Percentiles rank a stretch among this genome's conserved stretches.
Conservation (phyloP, 2,113 vertebrate genomes). For the Cyanoramphus novaezelandiae region DNA sequence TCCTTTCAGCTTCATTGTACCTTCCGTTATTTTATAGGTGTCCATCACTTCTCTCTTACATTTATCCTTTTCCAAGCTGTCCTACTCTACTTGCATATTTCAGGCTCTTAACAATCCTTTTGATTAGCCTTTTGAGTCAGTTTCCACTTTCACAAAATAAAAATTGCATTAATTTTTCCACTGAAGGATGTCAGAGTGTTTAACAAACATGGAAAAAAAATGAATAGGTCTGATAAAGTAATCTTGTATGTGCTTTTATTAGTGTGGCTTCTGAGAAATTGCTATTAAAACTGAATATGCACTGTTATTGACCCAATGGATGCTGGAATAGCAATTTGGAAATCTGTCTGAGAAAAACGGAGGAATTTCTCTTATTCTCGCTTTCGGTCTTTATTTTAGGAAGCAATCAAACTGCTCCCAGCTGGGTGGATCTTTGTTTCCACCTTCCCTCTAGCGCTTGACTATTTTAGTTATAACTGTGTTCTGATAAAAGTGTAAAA, state of each 20-base stretch:
- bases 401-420: slow-evolving; percentile 42
- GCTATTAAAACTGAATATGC: neutral
- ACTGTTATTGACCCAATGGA: neutral
- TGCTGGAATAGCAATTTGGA: slow-evolving; percentile 33
- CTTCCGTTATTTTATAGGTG: neutral
- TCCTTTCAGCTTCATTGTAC: neutral
- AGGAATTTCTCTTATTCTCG: slow-evolving; percentile 28
- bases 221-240: slow-evolving; percentile 7
- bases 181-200: neutral
- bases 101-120: neutral
- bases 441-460: neutral
- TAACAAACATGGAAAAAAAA: neutral
- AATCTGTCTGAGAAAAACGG: slow-evolving; percentile 22
- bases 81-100: neutral
- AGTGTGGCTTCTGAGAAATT: neutral
- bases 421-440: slow-evolving; percentile 38
- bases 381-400: slow-evolving; percentile 41
- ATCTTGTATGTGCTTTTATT: slow-evolving; percentile 8
- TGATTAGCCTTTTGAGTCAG: neutral
- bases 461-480: slow-evolving; percentile 9
- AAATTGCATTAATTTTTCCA: slow-evolving; percentile 2
- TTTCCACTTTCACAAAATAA: slow-evolving; percentile 11
- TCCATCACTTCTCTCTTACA: neutral
- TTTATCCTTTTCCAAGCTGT: neutral
- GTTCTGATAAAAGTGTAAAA: slow-evolving; percentile 1